Evolutionary conservation across 2,888 invertebrate species (phyloP).

Genomic region (Thalpophila matura): DNA sequence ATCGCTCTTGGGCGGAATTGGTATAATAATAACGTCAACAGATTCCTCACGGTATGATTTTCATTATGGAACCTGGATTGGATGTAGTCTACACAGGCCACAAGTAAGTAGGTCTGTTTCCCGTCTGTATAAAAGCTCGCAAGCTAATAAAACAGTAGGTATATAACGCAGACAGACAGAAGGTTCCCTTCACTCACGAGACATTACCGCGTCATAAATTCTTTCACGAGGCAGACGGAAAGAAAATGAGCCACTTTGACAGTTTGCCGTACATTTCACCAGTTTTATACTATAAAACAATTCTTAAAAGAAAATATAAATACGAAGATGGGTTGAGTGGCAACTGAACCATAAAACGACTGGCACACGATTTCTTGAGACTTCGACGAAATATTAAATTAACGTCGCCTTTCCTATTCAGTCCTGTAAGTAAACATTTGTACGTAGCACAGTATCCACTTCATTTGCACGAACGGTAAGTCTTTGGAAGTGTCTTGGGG

Average conservation of each 20-base stretch:
- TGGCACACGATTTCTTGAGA: conserved; percentile 50
- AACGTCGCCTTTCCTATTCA: conserved; percentile 66
- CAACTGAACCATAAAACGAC: conserved; percentile 34
- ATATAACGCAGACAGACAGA: conserved; percentile 36
- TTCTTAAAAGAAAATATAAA: conserved; percentile 23
- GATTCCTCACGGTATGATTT: neutral
- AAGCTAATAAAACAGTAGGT: conserved; percentile 42
- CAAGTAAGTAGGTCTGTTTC: conserved; percentile 10
- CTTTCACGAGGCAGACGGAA: conserved; percentile 35
- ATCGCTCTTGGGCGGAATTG: conserved; percentile 3
- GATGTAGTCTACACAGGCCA: neutral
- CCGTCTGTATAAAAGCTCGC: conserved; percentile 17
- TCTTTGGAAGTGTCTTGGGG: conserved; percentile 73
- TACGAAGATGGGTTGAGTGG: conserved; percentile 12
- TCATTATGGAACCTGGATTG: neutral
- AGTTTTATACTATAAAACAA: conserved; percentile 28
- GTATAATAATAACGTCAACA: neutral
- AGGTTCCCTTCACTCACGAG: conserved; percentile 32
- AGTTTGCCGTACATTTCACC: conserved; percentile 17
- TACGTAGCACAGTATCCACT: conserved; percentile 76
- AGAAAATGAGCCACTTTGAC: conserved; percentile 43
- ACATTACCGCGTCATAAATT: conserved; percentile 52
- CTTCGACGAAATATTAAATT: conserved; percentile 62
- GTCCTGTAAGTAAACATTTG: conserved; percentile 73
- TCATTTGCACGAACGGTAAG: conserved; percentile 73